phyloP scores from a whole-genome alignment of 2,113 vertebrate genomes.

The Acinonyx jubatus region DNA sequence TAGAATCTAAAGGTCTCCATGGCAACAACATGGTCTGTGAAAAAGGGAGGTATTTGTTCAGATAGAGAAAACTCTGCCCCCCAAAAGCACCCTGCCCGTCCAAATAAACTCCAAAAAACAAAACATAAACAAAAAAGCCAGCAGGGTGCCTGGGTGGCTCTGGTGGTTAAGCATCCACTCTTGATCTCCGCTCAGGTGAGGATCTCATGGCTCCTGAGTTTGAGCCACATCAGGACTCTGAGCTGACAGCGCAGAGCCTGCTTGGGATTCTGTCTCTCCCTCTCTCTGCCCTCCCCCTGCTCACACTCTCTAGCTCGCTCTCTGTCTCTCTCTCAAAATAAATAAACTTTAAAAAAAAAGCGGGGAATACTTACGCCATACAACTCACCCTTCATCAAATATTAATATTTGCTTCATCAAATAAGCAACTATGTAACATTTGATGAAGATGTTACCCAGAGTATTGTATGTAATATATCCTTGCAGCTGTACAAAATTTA shows the following conservation, averaged over 20 bases:
- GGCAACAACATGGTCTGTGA: conserved; percentile 36
- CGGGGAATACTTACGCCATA: neutral
- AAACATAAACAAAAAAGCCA: neutral
- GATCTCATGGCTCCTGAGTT: no score
- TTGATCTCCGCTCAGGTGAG: no score
- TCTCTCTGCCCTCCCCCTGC: no score
- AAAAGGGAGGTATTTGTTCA: conserved; percentile 26
- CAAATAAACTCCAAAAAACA: neutral
- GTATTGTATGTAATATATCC: neutral
- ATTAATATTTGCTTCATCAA: neutral
- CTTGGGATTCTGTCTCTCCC: no score
- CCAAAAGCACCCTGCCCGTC: neutral
- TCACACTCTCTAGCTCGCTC: no score
- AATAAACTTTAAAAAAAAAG: neutral
- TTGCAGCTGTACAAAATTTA: neutral
- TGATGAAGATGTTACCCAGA: neutral
- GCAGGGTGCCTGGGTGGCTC: no score
- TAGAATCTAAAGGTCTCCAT: conserved; percentile 11
- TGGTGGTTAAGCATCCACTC: no score
- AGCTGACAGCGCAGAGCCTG: no score
- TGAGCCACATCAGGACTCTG: no score
- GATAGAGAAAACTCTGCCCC: neutral
- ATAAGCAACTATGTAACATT: neutral
- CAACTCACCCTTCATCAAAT: neutral
- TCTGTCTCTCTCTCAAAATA: no score